These are phyloP conservation scores for Neocrepidodera transversa DNA, from an alignment of 2,888 invertebrate genomes.

Conservation along the genomic window DNA sequence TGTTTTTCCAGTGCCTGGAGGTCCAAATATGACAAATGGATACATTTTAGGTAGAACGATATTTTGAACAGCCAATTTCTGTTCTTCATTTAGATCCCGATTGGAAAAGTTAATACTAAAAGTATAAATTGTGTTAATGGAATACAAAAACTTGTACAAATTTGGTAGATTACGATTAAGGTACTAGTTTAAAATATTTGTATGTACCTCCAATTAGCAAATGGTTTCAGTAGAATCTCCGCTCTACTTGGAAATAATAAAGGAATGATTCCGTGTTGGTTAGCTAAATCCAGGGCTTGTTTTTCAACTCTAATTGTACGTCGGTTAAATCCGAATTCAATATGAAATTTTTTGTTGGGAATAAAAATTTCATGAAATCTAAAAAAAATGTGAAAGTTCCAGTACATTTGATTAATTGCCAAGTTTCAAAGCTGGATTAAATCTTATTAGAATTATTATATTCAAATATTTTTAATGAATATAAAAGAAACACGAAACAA, in stretches of 20 bases:
- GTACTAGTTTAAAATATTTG: too few species aligned
- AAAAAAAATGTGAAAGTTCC: too few species aligned
- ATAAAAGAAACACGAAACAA: too few species aligned
- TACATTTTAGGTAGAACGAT: conserved; percentile 62
- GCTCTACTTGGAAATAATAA: conserved; percentile 46
- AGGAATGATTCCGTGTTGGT: conserved; percentile 40
- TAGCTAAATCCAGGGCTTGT: conserved; percentile 48
- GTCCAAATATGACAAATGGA: conserved; percentile 68
- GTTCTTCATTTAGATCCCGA: conserved; percentile 57
- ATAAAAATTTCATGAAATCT: conserved; percentile 30
- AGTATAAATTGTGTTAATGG: background rate
- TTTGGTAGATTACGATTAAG: background rate
- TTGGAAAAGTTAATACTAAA: conserved; percentile 36
- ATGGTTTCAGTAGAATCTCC: background rate
- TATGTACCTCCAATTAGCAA: too few species aligned
- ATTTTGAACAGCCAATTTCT: conserved; percentile 62
- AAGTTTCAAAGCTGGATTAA: too few species aligned
- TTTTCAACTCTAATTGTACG: conserved; percentile 50
- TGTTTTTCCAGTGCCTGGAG: conserved; percentile 74
- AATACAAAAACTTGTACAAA: background rate
- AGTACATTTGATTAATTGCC: too few species aligned
- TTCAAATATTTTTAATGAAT: too few species aligned
- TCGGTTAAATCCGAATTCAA: conserved; percentile 52
- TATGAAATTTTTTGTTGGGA: conserved; percentile 42
- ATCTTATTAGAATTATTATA: too few species aligned